Base-by-base conservation (phyloP, 2,888 invertebrate genomes). In the Argyra leucocephala region DNA sequence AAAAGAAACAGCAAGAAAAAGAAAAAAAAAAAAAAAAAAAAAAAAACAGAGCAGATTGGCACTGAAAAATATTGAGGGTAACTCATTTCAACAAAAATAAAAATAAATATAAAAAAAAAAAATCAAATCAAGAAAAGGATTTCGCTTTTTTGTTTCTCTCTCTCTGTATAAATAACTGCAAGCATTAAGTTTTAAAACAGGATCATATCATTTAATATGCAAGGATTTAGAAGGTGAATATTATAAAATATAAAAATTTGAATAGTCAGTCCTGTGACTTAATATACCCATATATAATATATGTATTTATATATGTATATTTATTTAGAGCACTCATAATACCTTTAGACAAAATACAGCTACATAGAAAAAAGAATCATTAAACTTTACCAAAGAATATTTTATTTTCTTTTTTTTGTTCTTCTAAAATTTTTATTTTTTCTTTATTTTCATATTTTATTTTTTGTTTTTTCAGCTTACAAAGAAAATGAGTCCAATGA, bases 11-110 rank as follows among this genome's bases (percentile, higher is more conserved):
- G n/a, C n/a, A n/a, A n/a, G n/a, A n/a, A n/a, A n/a, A n/a, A n/a
- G 48, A 48, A 48, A 48, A 48, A 48, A 48, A 48, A 18, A 15
- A 5, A 48, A 48, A 18, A 37, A 9, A 10, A 37, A 37, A 37
- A 5, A 48, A 48, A 48, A 48, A 12, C 48, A 48, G 48, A 37
- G 10, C 31, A 31, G 37, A 48, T 48, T 48, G 48, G 48, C 48
- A 48, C 48, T 48, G 48, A 48, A 48, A 48, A 48, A 48, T 48
- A 48, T 48, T 48, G 48, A 48, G 48, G 48, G 48, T 48, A 48
- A 18, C 15, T 18, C 18, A 18, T 48, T 31, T 31, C 3, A 31
- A 10, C 31, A 31, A 31, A 31, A 31, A 26, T n/a, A n/a, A 26
- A 4, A 9, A 26, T 9, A 26, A 4, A 26, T 26, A 6, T 31